Percentiles rank a stretch among this genome's conserved stretches.
These are phyloP conservation scores for Calliopsis andreniformis DNA, from an alignment of 1,140 invertebrate genomes.

Conservation along the genomic window DNA sequence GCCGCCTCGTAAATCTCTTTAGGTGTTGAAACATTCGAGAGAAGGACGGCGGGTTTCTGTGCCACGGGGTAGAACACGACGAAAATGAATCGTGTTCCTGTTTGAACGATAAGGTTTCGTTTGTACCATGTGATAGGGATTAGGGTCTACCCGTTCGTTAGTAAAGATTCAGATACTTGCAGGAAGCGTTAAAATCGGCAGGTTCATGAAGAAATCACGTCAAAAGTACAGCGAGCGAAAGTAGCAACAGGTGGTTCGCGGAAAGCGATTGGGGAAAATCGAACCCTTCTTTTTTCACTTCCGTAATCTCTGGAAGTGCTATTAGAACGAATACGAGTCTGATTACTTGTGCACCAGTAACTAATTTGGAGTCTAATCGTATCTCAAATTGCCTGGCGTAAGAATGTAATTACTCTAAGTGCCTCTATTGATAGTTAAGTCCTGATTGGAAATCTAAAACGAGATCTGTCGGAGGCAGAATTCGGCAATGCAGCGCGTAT, in stretches of 20 bases:
- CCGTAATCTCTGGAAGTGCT: background rate
- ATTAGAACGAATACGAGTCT: too few species aligned
- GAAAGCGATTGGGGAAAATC: constrained; percentile 12
- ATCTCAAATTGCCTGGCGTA: too few species aligned
- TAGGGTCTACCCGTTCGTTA: background rate
- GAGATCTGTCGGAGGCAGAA: too few species aligned
- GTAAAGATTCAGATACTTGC: background rate
- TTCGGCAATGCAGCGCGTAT: background rate
- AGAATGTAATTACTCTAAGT: too few species aligned
- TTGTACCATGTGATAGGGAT: background rate
- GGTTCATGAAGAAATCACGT: constrained; percentile 21
- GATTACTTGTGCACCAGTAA: too few species aligned
- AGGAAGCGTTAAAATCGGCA: background rate
- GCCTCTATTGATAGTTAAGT: too few species aligned
- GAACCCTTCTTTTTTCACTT: background rate
- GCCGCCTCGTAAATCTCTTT: constrained; percentile 71
- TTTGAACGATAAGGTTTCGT: background rate
- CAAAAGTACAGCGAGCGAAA: constrained; percentile 24
- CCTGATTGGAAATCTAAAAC: too few species aligned
- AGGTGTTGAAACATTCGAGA: constrained; percentile 65
- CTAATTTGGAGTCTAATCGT: too few species aligned
- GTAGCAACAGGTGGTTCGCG: constrained; percentile 53
- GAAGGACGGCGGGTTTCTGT: constrained; percentile 30
- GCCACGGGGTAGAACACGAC: constrained; percentile 2
- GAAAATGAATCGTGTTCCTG: background rate